These are phyloP conservation scores for Hyperoplus lanceolatus DNA, from an alignment of 2,797 vertebrate genomes.

Conservation along the genomic window DNA sequence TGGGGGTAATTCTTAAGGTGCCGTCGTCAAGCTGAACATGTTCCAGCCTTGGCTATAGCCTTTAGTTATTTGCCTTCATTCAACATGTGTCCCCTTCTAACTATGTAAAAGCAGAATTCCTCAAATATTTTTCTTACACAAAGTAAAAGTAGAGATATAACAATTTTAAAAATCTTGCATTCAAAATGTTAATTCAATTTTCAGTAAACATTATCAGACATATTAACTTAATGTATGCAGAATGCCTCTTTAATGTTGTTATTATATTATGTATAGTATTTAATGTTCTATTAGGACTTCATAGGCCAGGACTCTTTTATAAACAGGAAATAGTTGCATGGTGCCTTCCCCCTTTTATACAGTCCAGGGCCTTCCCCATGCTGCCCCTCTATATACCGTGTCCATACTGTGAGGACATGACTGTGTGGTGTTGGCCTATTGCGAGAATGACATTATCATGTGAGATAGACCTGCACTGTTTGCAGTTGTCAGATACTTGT, in stretches of 20 bases:
- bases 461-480: slow-evolving; percentile 57
- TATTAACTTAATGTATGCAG: not conserved
- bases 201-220: not conserved
- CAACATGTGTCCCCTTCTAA: not conserved
- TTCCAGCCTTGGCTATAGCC: not conserved
- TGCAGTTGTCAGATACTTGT: slow-evolving; percentile 63
- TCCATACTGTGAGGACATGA: slow-evolving; percentile 13
- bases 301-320: not conserved
- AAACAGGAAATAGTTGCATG: not conserved
- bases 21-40: slow-evolving; percentile 24
- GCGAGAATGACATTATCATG: slow-evolving; percentile 54
- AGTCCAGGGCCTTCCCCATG: too few relatives aligned
- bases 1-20: not conserved
- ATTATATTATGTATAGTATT: not conserved
- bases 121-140: not conserved
- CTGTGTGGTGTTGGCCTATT: slow-evolving; percentile 25
- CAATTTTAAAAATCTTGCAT: not conserved
- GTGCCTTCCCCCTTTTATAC: too few relatives aligned
- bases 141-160: not conserved
- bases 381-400: slow-evolving; percentile 6
- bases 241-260: not conserved
- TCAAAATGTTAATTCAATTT: not conserved
- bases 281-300: not conserved
- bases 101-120: not conserved
- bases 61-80: not conserved